Evolutionary conservation across 2,797 vertebrate genomes (phyloP).

Genomic region (Muscicapa striata): DNA sequence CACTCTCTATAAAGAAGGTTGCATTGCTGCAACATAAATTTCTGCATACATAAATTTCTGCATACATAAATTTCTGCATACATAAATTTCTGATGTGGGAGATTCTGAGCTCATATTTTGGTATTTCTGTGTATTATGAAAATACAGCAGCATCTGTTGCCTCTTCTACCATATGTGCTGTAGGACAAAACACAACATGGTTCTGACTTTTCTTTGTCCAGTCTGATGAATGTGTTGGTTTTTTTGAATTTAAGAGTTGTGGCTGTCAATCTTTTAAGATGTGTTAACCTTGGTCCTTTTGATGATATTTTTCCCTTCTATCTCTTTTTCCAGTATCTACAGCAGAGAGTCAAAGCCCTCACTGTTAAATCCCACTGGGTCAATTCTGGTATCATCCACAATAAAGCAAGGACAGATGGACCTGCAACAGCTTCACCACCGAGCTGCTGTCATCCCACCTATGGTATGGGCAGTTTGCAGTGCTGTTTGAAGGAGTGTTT

Average conservation of each 20-base stretch:
- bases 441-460: conserved; percentile 92
- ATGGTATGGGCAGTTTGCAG: conserved; percentile 83
- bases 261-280: neutral
- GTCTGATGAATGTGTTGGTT: neutral
- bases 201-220: neutral
- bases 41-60: neutral
- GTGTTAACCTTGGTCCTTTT: neutral
- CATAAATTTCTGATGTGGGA: neutral
- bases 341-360: conserved; percentile 90
- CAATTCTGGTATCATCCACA: conserved; percentile 87
- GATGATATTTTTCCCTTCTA: neutral
- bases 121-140: neutral
- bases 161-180: neutral
- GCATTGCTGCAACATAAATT: neutral
- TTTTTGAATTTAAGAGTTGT: neutral
- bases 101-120: neutral
- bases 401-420: conserved; percentile 88
- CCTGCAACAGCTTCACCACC: conserved; percentile 93
- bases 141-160: neutral
- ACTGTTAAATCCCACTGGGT: conserved; percentile 83
- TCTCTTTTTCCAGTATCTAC: conserved; percentile 81
- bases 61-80: too few relatives aligned
- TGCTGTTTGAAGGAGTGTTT: neutral
- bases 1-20: neutral
- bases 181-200: neutral